Evolutionary conservation across 1,140 invertebrate genomes (phyloP).

Genomic region (Aradophagus sp.): DNA sequence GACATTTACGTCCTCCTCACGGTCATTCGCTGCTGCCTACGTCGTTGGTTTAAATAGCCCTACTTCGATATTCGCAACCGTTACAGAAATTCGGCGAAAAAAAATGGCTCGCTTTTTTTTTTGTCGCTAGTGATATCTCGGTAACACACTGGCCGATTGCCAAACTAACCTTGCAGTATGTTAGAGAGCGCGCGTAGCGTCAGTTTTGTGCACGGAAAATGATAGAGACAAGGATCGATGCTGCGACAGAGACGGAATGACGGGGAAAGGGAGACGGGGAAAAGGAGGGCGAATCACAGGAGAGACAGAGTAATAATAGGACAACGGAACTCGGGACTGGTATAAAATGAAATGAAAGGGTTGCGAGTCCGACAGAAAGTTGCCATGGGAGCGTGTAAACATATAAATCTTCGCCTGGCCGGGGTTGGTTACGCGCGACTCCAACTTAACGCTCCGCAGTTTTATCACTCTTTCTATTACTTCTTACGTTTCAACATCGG

Average conservation of each 20-base stretch:
- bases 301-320: slow-evolving; percentile 52
- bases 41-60: no score
- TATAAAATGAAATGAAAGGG: slow-evolving; percentile 66
- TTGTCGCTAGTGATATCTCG: slow-evolving; percentile 66
- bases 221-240: no score
- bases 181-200: no score
- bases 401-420: slow-evolving; percentile 69
- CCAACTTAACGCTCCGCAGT: slow-evolving; percentile 64
- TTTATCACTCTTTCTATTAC: slow-evolving; percentile 52
- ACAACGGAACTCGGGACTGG: slow-evolving; percentile 38
- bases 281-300: slow-evolving; percentile 11
- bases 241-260: no score
- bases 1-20: slow-evolving; percentile 26
- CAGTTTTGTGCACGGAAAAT: slow-evolving; percentile 21
- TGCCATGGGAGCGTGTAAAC: slow-evolving; percentile 71
- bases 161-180: slow-evolving; percentile 65
- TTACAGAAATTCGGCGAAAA: slow-evolving; percentile 41
- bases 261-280: no score
- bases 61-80: slow-evolving; percentile 36
- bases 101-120: slow-evolving; percentile 62
- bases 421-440: slow-evolving; percentile 59
- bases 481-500: slow-evolving; percentile 30
- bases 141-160: slow-evolving; percentile 65
- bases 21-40: no score
- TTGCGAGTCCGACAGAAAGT: slow-evolving; percentile 68